A percentile compares a stretch with the other conserved stretches of the same genome.
These are phyloP conservation scores for Amorpha juglandis DNA, from an alignment of 2,888 invertebrate genomes.

Conservation along the genomic window DNA sequence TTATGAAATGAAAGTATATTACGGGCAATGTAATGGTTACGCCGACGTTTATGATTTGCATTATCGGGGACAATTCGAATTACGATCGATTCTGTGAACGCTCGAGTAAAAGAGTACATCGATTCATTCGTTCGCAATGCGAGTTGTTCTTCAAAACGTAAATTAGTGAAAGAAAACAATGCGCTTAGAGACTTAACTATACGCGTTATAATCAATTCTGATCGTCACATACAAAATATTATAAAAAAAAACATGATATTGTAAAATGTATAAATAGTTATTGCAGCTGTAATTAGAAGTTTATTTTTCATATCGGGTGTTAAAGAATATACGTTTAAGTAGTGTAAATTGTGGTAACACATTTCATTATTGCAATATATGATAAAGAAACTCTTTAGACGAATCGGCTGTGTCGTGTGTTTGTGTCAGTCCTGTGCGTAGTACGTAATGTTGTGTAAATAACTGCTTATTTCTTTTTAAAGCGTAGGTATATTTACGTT, in stretches of 20 bases:
- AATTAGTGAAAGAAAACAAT: conserved; percentile 50
- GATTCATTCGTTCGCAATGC: conserved; percentile 4
- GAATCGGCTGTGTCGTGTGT: conserved; percentile 83
- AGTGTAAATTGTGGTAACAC: conserved; percentile 79
- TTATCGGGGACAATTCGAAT: conserved; percentile 9
- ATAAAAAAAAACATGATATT: conserved; percentile 71
- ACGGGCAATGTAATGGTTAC: conserved; percentile 56
- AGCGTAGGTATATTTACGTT: conserved; percentile 36
- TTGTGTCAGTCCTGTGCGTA: conserved; percentile 75
- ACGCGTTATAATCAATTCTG: conserved; percentile 61
- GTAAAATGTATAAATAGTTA: conserved; percentile 84
- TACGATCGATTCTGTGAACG: neutral
- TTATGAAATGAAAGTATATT: conserved; percentile 48
- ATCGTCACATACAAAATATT: conserved; percentile 50
- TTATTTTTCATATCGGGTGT: conserved; percentile 85
- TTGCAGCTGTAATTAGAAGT: conserved; percentile 84
- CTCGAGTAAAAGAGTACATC: neutral
- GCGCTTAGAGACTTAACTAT: conserved; percentile 74
- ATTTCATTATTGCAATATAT: conserved; percentile 79
- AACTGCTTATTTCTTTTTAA: conserved; percentile 45
- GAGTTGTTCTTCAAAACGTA: conserved; percentile 1
- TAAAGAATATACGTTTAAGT: conserved; percentile 76
- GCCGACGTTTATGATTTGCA: conserved; percentile 39
- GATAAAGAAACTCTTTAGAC: conserved; percentile 67
- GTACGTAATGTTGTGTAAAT: conserved; percentile 73